Percentiles rank a stretch among this genome's conserved stretches.
phyloP scores from a whole-genome alignment of 2,113 vertebrate genomes.

The Zosterops lateralis region DNA sequence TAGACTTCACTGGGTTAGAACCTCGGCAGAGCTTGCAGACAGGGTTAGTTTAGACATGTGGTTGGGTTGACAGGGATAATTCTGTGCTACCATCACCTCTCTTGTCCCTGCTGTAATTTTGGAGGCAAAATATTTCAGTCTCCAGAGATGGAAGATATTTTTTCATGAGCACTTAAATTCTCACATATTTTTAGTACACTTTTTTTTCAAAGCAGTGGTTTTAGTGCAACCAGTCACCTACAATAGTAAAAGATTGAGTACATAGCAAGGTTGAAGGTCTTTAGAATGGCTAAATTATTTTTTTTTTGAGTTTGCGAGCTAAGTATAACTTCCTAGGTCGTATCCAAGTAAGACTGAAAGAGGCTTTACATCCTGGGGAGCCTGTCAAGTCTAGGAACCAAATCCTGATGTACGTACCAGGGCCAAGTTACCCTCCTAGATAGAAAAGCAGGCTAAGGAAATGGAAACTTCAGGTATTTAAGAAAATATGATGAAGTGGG shows the following conservation, averaged over 20 bases:
- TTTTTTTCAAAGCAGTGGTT: not conserved
- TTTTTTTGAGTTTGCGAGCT: not conserved
- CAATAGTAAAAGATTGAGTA: not conserved
- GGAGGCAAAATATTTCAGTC: not conserved
- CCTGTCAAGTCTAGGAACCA: not conserved
- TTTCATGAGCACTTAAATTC: constrained; percentile 9
- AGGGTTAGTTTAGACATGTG: not conserved
- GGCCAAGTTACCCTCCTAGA: not conserved
- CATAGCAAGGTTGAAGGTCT: not conserved
- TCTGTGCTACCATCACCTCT: not conserved
- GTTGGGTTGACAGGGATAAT: not conserved
- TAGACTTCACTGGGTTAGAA: not conserved
- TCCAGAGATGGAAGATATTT: not conserved
- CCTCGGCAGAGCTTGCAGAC: not conserved
- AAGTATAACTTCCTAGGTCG: not conserved
- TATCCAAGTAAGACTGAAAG: not conserved
- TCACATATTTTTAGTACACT: not conserved
- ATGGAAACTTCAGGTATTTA: not conserved
- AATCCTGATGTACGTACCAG: not conserved
- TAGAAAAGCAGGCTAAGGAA: not conserved
- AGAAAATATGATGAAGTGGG: not conserved
- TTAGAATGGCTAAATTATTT: not conserved
- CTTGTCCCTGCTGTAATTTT: not conserved
- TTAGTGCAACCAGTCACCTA: not conserved
- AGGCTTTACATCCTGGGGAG: not conserved